Evolutionary conservation across 2,797 vertebrate species (phyloP), one percentile per base, ranked within the genome.

Genomic region (Scarus forsteni): DNA sequence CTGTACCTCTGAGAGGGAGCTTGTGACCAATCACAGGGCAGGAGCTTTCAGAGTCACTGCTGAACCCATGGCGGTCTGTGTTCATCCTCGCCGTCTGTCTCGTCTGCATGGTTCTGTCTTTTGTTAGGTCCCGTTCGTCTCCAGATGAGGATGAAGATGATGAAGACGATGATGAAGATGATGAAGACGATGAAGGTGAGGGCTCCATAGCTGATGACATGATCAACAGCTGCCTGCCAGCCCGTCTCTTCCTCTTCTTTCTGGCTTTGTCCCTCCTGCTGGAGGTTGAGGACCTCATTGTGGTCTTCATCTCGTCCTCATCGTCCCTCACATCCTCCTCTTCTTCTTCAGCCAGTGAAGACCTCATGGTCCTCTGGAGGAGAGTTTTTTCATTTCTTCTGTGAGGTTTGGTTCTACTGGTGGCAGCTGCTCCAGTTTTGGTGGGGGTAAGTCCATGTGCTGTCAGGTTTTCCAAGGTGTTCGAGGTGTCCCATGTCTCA

Each of bases 1-100:
- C 63, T 3, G 73, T 81, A 0, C 89, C 91, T 83, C 91, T 93
- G 60, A 94, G 81, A 11, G 94, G 92, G 74, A 77, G 73, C 66
- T 88, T 92, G 88, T 83, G 92, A 85, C 88, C 93, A 88, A 91
- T 90, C 67, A 85, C 85, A 64, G 85, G 72, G 61, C 88, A 90
- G 52, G 89, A 92, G 78, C 80, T 86, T 43, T 91, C 81, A 5
- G 93, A 92, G 82, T 92, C 92, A 42, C 92, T 92, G 14, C 90
- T 92, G 51, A 92, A 86, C 34, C 86, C 85, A 51, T 85, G 54
- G 11, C 7, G 40, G 0, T 8, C 14, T 14, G 18, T 66, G 2
- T 13, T 52, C 46, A 15, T 35, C 39, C 27, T 73, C 57, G 3
- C 4, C 10, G 44, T 56, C n/a, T 38, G 3, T 3, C 5, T 49